phyloP scores from a whole-genome alignment of 2,888 invertebrate species.

The Dioctria linearis region DNA sequence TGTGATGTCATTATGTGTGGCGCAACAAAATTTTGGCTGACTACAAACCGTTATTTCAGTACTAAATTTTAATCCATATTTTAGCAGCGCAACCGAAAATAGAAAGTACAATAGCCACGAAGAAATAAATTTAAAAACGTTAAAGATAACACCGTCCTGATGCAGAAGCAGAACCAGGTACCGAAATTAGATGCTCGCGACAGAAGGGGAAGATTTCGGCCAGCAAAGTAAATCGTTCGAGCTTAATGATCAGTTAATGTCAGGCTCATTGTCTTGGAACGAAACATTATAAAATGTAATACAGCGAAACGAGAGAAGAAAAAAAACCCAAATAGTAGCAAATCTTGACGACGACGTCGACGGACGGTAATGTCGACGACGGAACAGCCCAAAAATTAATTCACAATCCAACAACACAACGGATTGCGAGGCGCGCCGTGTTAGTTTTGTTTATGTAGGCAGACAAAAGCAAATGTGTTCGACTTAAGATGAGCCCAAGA shows the following conservation, averaged over 20 bases:
- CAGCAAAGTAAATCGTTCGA: slow-evolving; percentile 58
- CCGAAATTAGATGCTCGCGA: slow-evolving; percentile 35
- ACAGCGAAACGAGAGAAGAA: slow-evolving; percentile 44
- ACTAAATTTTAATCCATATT: slow-evolving; percentile 26
- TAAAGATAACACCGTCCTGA: not conserved
- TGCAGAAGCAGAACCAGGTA: not conserved
- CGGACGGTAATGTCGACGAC: slow-evolving; percentile 3
- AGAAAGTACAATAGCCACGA: slow-evolving; percentile 42
- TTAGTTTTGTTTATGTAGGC: not conserved
- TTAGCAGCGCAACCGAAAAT: slow-evolving; percentile 22
- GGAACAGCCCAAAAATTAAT: slow-evolving; percentile 41
- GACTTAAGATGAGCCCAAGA: slow-evolving; percentile 7
- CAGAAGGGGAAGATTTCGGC: slow-evolving; percentile 50
- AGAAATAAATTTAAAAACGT: slow-evolving; percentile 19
- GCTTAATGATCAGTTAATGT: slow-evolving; percentile 58
- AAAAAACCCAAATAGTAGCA: slow-evolving; percentile 19
- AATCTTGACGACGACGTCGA: slow-evolving; percentile 26
- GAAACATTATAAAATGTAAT: slow-evolving; percentile 54
- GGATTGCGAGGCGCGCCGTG: not conserved
- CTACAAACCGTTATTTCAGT: slow-evolving; percentile 25
- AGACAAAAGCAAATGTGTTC: slow-evolving; percentile 6
- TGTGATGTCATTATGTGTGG: slow-evolving; percentile 1
- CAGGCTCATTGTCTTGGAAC: slow-evolving; percentile 58
- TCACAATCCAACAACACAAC: not conserved
- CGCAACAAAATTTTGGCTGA: slow-evolving; percentile 1